Conservation (phyloP, 2,797 vertebrate species). For the Babyrousa celebensis region DNA sequence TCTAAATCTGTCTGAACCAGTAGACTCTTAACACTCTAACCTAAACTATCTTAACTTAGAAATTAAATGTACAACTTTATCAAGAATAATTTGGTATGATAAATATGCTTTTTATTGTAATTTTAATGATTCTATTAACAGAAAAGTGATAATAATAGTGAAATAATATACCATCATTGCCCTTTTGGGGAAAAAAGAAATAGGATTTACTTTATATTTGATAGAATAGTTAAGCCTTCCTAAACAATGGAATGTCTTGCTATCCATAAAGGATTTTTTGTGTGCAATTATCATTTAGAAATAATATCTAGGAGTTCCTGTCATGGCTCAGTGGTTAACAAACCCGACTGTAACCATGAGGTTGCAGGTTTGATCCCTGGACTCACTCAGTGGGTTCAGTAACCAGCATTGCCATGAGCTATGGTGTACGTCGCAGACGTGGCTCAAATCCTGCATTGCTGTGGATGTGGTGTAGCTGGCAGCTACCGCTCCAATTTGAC, state of each 20-base stretch:
- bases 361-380: too few relatives aligned
- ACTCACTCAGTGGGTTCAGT: too few relatives aligned
- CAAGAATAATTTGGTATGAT: neutral
- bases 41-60: neutral
- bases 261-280: neutral
- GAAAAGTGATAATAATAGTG: slow-evolving; percentile 40
- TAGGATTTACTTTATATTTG: slow-evolving; percentile 13
- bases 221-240: neutral
- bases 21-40: slow-evolving; percentile 32
- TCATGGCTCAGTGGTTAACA: too few relatives aligned
- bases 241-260: neutral
- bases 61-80: neutral
- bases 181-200: neutral
- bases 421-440: too few relatives aligned
- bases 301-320: neutral
- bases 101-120: neutral
- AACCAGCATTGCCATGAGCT: too few relatives aligned
- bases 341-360: too few relatives aligned
- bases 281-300: slow-evolving; percentile 42
- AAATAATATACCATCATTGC: neutral
- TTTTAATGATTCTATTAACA: slow-evolving; percentile 31
- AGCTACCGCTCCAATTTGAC: too few relatives aligned
- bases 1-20: neutral
- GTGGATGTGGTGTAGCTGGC: too few relatives aligned
- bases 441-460: too few relatives aligned